phyloP scores from a whole-genome alignment of 2,797 vertebrate genomes.

The Aldrovandia affinis region DNA sequence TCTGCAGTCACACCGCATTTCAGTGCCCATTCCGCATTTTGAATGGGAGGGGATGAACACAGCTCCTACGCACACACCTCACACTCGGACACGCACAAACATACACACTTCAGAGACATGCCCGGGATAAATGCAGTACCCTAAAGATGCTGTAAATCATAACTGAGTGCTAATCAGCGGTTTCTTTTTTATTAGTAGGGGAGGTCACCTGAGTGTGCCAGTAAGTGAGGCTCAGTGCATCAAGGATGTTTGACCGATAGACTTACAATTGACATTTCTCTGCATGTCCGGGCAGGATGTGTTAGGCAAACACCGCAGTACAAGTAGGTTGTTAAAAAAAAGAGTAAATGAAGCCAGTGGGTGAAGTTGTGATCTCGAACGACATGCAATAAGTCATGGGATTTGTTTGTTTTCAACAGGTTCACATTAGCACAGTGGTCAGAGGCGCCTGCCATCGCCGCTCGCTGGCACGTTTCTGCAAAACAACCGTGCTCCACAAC shows the following conservation, averaged over 20 bases:
- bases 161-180: background rate
- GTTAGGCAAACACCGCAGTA: slow-evolving; percentile 2
- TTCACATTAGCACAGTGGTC: background rate
- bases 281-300: slow-evolving; percentile 17
- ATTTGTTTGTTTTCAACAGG: background rate
- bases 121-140: background rate
- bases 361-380: background rate
- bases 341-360: slow-evolving; percentile 1
- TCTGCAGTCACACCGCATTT: background rate
- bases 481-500: background rate
- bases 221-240: background rate
- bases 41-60: background rate
- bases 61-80: background rate
- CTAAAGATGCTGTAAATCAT: background rate
- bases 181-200: background rate
- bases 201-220: background rate
- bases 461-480: background rate
- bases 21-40: background rate
- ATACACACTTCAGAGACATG: background rate
- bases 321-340: background rate
- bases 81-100: slow-evolving; percentile 1
- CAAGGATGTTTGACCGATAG: background rate
- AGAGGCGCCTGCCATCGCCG: background rate
- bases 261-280: slow-evolving; percentile 5
- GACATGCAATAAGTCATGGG: background rate